A percentile compares a stretch with the other conserved stretches of the same genome.
Evolutionary conservation across 1,140 invertebrate species (phyloP).

Genomic region (Rhagoletis pomonella): DNA sequence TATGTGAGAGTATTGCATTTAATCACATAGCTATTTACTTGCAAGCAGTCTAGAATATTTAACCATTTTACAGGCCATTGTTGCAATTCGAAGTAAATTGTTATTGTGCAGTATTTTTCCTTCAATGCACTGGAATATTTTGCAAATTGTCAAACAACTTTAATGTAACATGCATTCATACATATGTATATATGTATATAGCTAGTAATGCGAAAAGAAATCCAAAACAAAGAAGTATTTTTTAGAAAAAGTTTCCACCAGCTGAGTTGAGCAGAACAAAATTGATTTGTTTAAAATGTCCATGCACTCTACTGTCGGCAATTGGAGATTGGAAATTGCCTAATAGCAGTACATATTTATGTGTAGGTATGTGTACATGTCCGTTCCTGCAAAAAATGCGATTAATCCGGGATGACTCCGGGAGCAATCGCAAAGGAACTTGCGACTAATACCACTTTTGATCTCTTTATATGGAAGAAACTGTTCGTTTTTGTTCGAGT

Average conservation of each 20-base stretch:
- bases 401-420: no score
- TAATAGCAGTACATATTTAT: no score
- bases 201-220: neutral
- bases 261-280: neutral
- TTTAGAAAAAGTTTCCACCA: neutral
- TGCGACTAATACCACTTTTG: no score
- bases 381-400: no score
- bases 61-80: neutral
- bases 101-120: conserved; percentile 23
- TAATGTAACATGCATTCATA: neutral
- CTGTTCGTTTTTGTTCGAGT: no score
- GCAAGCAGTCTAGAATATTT: neutral
- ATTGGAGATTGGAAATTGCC: no score
- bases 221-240: neutral
- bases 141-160: neutral
- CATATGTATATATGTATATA: neutral
- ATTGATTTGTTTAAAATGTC: neutral
- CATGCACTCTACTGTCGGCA: neutral
- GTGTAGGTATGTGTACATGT: no score
- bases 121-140: neutral
- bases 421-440: no score
- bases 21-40: neutral
- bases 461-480: no score
- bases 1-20: neutral
- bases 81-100: conserved; percentile 18